These are phyloP conservation scores for Listrodromus nycthemerus DNA, from an alignment of 2,888 invertebrate genomes.

Conservation along the genomic window DNA sequence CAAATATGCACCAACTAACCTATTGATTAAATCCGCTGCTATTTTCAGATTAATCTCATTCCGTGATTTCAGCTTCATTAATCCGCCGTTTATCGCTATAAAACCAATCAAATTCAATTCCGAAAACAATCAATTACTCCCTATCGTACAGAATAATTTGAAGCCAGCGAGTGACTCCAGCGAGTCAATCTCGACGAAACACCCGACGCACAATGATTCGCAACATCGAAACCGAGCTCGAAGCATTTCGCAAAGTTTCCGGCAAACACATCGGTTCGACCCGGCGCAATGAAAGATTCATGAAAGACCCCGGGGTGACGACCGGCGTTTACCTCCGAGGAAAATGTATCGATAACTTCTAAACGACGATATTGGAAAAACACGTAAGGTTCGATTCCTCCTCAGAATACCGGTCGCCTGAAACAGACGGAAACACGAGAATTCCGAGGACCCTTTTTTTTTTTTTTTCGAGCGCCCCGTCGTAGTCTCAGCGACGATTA, in stretches of 20 bases:
- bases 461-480: background rate
- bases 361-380: background rate
- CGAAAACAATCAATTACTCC: background rate
- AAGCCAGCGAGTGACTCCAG: background rate
- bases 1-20: background rate
- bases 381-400: background rate
- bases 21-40: background rate
- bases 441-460: background rate
- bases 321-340: background rate
- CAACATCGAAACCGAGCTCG: background rate
- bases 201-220: background rate
- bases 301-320: background rate
- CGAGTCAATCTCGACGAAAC: background rate
- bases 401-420: background rate
- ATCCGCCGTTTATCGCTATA: background rate
- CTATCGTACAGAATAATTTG: background rate
- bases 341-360: background rate
- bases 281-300: slow-evolving; percentile 1
- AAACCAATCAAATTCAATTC: background rate
- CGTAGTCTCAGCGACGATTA: background rate
- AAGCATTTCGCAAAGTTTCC: background rate
- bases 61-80: background rate
- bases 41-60: too few species aligned
- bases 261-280: background rate
- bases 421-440: background rate